Conservation (phyloP, 2,797 vertebrate genomes). For the Lophura swinhoii region DNA sequence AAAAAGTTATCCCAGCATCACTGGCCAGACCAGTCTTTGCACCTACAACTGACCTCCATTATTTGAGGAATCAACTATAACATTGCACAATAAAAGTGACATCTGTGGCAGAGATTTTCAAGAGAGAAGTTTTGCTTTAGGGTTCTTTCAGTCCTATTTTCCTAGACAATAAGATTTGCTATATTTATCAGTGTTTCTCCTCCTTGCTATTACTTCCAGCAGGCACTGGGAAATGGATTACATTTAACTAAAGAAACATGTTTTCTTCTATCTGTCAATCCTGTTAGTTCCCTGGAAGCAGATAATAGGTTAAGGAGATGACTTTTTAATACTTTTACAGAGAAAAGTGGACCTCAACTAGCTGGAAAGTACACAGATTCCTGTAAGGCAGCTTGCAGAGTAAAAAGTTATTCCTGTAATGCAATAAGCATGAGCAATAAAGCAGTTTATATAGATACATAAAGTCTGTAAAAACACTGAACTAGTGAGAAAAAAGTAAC, state of each 20-base stretch:
- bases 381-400: not conserved
- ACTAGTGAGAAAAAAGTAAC: not conserved
- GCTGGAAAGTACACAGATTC: not conserved
- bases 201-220: not conserved
- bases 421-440: not conserved
- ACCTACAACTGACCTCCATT: not conserved
- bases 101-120: not conserved
- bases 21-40: not conserved
- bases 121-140: not conserved
- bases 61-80: not conserved
- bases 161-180: not conserved
- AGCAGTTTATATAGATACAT: not conserved
- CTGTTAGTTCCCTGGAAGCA: conserved; percentile 9
- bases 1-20: not conserved
- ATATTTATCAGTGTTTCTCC: not conserved
- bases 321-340: not conserved
- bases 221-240: not conserved
- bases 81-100: not conserved
- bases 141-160: not conserved
- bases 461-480: not conserved
- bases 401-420: not conserved
- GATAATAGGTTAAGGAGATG: not conserved
- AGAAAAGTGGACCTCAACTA: not conserved
- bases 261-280: not conserved
- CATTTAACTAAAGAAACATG: not conserved